Evolutionary conservation across 2,797 vertebrate species (phyloP).

Genomic region (Spea hammondii): DNA sequence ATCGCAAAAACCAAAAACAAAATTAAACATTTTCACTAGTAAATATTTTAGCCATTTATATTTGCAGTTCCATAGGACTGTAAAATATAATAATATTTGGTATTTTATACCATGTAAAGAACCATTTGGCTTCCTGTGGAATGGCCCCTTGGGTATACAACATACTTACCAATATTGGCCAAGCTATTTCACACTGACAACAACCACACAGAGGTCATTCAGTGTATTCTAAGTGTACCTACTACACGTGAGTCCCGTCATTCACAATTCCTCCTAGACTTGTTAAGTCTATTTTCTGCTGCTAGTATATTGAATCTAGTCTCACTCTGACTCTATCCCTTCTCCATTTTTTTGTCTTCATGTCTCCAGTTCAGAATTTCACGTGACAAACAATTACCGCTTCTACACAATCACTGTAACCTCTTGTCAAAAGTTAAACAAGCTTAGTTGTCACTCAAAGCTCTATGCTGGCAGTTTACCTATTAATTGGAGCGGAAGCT

Average conservation of each 20-base stretch:
- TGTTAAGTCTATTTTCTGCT: neutral
- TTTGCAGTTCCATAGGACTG: too few relatives aligned
- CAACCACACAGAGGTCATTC: neutral
- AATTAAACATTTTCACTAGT: too few relatives aligned
- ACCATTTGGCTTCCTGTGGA: too few relatives aligned
- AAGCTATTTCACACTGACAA: neutral
- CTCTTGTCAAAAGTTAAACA: constrained; percentile 57
- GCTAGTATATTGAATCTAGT: constrained; percentile 1
- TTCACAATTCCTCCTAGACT: neutral
- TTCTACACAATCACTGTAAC: constrained; percentile 53
- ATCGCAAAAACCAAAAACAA: too few relatives aligned
- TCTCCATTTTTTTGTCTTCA: constrained; percentile 9
- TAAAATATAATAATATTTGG: too few relatives aligned
- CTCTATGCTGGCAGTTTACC: constrained; percentile 46
- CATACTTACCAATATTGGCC: too few relatives aligned
- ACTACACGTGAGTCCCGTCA: neutral
- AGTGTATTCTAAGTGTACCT: neutral
- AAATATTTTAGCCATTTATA: too few relatives aligned
- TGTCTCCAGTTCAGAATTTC: constrained; percentile 48
- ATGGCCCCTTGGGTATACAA: too few relatives aligned
- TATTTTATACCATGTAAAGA: too few relatives aligned
- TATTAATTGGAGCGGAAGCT: constrained; percentile 57
- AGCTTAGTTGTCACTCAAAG: constrained; percentile 53
- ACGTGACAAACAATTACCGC: constrained; percentile 58
- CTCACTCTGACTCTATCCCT: constrained; percentile 38